Evolutionary conservation across 2,888 invertebrate species (phyloP), one percentile per base, ranked within the genome.

Genomic region (Polyommatus iphigenia): DNA sequence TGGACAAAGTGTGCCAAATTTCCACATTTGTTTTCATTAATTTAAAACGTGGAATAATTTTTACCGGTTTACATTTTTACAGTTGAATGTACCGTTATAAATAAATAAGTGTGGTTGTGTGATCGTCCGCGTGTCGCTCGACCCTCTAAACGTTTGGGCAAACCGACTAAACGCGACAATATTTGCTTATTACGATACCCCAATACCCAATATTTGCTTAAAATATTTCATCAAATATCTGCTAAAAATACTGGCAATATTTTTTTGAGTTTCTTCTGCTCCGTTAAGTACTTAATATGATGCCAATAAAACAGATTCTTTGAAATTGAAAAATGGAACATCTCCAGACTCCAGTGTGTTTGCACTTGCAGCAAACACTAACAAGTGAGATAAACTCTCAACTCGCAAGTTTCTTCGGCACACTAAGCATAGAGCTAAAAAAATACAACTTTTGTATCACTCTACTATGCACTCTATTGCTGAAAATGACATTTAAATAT

Each of bases 51-150:
- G 46, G 10, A 46, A 46, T 10, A 10, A 10, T 46, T 2, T 46
- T 46, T 46, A 41, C 41, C 41, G 3, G 46, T 46, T 46, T 46
- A 3, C 3, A 4, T 18, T 76, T n/a, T 13, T 76, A 36, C 36
- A 50, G 78, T 41, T 57, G 79, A 71, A 20, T 29, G 62, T 79
- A 50, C 78, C 78, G 24, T 57, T 78, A 79, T 83, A 78, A 82
- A 84, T 81, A 80, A 80, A 79, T 62, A 79, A 57, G 62, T 77
- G 50, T 76, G 73, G 54, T 59, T 79, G 75, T 41, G 76, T 83
- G 85, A 85, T 83, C 84, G 73, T 85, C 79, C 85, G 84, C 86
- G 86, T 79, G 85, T 78, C 78, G 50, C 6, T 29, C 81, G 81
- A 83, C 80, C 82, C 82, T 72, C 77, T 83, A 83, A 83, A 82